Evolutionary conservation across 2,113 vertebrate species (phyloP).

Genomic region (Serinus canaria): DNA sequence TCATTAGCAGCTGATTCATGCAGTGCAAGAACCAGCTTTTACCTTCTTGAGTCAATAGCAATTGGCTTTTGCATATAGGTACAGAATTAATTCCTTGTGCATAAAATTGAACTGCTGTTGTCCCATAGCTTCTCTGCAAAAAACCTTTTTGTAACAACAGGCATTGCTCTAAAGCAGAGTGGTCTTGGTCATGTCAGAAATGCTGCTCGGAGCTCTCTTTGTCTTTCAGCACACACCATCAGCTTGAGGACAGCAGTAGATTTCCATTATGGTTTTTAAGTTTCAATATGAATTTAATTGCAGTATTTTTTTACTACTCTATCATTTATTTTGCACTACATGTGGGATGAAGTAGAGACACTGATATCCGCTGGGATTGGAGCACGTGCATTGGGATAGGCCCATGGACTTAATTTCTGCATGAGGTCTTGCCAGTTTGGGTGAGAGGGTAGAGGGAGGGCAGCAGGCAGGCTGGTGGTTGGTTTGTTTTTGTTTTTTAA

Average conservation of each 20-base stretch:
- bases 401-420: conserved; percentile 25
- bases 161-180: conserved; percentile 59
- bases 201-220: conserved; percentile 36
- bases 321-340: conserved; percentile 75
- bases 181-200: conserved; percentile 51
- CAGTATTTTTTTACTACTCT: conserved; percentile 74
- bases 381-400: not conserved
- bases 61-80: conserved; percentile 61
- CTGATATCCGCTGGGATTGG: conserved; percentile 45
- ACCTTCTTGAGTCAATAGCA: conserved; percentile 42
- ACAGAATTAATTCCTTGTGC: conserved; percentile 49
- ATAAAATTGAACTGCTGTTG: conserved; percentile 53
- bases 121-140: conserved; percentile 63
- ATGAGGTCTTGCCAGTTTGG: conserved; percentile 55
- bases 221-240: conserved; percentile 40
- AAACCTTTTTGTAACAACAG: conserved; percentile 46
- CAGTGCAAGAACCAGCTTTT: conserved; percentile 56
- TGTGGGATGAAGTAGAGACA: conserved; percentile 66
- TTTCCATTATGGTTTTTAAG: conserved; percentile 69
- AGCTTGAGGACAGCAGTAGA: conserved; percentile 49
- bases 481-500: conserved; percentile 32
- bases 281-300: conserved; percentile 74
- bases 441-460: accelerated
- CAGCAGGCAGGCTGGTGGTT: not conserved
- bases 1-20: conserved; percentile 20